These are phyloP conservation scores for Diaprepes abbreviatus DNA, from an alignment of 2,888 invertebrate genomes.

Conservation along the genomic window DNA sequence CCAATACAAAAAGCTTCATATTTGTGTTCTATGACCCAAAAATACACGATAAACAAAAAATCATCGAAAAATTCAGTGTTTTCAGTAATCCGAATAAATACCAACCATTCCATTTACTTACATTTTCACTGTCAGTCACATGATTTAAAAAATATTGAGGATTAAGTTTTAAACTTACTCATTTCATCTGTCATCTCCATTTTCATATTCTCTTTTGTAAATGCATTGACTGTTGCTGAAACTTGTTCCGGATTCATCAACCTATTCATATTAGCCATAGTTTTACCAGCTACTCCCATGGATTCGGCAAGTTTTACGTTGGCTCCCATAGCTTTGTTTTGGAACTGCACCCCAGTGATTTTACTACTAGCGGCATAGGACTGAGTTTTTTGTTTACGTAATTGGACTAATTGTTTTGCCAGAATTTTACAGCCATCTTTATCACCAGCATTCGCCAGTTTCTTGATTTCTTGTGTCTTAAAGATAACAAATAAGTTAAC, in stretches of 20 bases:
- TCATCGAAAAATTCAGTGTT: too few relatives aligned
- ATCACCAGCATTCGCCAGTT: conserved; percentile 89
- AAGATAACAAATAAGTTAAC: too few relatives aligned
- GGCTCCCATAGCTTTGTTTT: conserved; percentile 91
- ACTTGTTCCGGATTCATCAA: conserved; percentile 89
- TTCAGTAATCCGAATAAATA: too few relatives aligned
- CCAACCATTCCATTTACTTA: too few relatives aligned
- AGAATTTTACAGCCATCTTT: conserved; percentile 85
- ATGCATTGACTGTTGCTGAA: conserved; percentile 85
- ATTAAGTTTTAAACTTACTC: conserved; percentile 73
- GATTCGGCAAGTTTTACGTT: conserved; percentile 89
- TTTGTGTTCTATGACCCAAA: too few relatives aligned
- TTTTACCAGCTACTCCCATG: conserved; percentile 90
- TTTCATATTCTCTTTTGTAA: conserved; percentile 86
- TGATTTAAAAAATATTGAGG: too few relatives aligned
- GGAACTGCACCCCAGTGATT: conserved; percentile 82
- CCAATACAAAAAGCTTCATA: too few relatives aligned
- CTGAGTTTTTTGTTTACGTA: conserved; percentile 89
- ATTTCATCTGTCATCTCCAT: conserved; percentile 98
- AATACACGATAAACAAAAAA: too few relatives aligned
- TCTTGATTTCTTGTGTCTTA: conserved; percentile 90
- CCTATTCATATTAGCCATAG: conserved; percentile 91
- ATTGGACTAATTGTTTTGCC: conserved; percentile 89
- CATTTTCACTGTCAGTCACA: too few relatives aligned
- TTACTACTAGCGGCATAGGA: conserved; percentile 87